Conservation (phyloP, 2,797 vertebrate species). For the Podarcis siculus region DNA sequence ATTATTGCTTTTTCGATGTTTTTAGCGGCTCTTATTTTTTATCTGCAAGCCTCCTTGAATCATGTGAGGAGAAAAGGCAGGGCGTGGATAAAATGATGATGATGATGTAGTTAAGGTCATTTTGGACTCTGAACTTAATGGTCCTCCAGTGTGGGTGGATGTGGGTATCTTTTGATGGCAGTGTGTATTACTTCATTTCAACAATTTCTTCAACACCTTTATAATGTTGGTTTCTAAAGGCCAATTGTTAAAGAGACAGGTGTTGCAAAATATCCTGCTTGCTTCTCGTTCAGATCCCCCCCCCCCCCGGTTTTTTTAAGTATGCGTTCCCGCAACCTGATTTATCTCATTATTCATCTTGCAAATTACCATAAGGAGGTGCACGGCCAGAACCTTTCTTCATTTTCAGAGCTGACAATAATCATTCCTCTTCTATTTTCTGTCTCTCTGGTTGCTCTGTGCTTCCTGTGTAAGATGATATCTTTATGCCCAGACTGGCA, state of each 20-base stretch:
- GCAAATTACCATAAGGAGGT: background rate
- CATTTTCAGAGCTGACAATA: conserved; percentile 7
- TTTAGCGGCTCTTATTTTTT: too few species aligned
- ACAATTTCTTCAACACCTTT: background rate
- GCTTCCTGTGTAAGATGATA: conserved; percentile 24
- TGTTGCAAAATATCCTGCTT: background rate
- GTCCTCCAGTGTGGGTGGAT: too few species aligned
- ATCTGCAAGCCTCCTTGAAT: too few species aligned
- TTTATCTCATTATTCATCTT: conserved; percentile 6
- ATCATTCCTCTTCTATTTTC: conserved; percentile 29
- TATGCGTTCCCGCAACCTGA: conserved; percentile 32
- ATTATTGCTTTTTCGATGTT: too few species aligned
- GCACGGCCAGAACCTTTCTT: background rate
- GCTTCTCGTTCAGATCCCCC: background rate
- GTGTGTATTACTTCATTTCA: too few species aligned
- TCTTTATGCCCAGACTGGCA: conserved; percentile 39
- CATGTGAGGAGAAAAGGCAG: too few species aligned
- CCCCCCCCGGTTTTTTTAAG: too few species aligned
- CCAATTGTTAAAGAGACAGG: background rate
- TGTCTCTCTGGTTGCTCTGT: conserved; percentile 9
- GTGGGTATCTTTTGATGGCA: too few species aligned
- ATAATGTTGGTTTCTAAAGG: background rate
- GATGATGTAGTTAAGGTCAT: too few species aligned
- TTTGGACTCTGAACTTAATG: too few species aligned
- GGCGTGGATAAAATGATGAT: too few species aligned